Conservation (phyloP, 2,113 vertebrate species). For the Variabilichromis moorii region DNA sequence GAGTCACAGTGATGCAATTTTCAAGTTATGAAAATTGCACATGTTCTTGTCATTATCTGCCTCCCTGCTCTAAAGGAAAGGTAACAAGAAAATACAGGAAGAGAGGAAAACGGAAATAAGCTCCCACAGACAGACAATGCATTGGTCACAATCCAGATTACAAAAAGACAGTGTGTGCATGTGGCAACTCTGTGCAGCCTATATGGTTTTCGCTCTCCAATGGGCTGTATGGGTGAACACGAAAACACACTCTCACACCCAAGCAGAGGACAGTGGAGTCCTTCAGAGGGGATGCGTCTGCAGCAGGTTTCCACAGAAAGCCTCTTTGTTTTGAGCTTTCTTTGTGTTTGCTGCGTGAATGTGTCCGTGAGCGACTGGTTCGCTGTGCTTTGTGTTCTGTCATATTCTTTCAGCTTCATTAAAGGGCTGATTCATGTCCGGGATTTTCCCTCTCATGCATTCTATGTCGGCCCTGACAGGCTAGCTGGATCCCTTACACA, state of each 20-base stretch:
- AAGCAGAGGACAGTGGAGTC: constrained; percentile 36
- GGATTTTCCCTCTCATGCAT: constrained; percentile 1
- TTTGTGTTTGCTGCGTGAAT: constrained; percentile 38
- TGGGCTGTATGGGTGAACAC: not conserved
- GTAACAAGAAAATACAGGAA: not conserved
- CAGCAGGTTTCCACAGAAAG: constrained; percentile 52
- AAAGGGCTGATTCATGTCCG: constrained; percentile 39
- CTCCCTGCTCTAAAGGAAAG: not conserved
- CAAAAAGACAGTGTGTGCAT: constrained; percentile 16
- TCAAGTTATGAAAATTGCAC: not conserved
- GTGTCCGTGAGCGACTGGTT: not conserved
- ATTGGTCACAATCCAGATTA: constrained; percentile 31
- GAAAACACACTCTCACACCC: constrained; percentile 49
- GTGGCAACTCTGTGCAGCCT: not conserved
- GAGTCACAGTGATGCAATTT: constrained; percentile 3
- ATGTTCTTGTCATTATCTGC: not conserved
- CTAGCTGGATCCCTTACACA: not conserved
- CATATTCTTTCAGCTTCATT: constrained; percentile 54
- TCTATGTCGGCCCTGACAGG: not conserved
- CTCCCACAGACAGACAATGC: not conserved
- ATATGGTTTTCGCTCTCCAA: not conserved
- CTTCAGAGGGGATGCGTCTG: constrained; percentile 40
- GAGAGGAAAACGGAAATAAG: not conserved
- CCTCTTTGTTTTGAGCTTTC: constrained; percentile 51
- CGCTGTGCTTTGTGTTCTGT: constrained; percentile 43